Evolutionary conservation across 2,888 invertebrate genomes (phyloP).

Genomic region (Dorcus hopei): DNA sequence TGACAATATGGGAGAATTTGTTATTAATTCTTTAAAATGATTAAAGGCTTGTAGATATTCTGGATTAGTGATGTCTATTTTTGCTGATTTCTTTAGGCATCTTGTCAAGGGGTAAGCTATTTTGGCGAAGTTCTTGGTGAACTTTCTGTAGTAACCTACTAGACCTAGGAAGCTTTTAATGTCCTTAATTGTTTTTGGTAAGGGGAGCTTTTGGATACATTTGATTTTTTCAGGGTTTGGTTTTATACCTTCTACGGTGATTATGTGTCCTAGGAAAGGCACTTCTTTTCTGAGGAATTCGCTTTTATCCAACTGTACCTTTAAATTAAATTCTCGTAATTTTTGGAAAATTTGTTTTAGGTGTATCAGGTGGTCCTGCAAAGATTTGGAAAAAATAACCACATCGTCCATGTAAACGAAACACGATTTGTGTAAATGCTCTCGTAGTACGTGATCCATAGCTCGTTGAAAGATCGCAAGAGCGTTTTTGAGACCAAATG

Average conservation of each 20-base stretch:
- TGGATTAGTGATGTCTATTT: neutral
- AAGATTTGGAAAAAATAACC: conserved; percentile 8
- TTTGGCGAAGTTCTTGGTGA: neutral
- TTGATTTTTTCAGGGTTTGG: conserved; percentile 12
- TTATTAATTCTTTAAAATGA: conserved; percentile 16
- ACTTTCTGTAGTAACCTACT: too few species aligned
- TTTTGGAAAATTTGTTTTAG: conserved; percentile 13
- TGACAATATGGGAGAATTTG: conserved; percentile 12
- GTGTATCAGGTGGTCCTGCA: conserved; percentile 11
- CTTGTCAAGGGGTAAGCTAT: conserved; percentile 10
- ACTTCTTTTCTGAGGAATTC: conserved; percentile 17
- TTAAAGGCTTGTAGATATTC: conserved; percentile 9
- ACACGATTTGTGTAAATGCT: too few species aligned
- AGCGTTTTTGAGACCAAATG: conserved; percentile 15
- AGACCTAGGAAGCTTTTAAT: neutral
- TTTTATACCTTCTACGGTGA: conserved; percentile 14
- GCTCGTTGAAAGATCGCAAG: conserved; percentile 14
- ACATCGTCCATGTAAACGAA: conserved; percentile 20
- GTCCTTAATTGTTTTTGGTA: conserved; percentile 17
- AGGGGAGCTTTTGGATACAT: conserved; percentile 7
- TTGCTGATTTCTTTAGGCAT: neutral
- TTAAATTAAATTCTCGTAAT: conserved; percentile 12
- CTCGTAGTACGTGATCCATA: conserved; percentile 13
- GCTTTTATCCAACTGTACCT: conserved; percentile 15
- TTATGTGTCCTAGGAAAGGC: conserved; percentile 13